These are phyloP conservation scores for Polyodon spathula DNA, from an alignment of 2,113 vertebrate species.

Conservation along the genomic window DNA sequence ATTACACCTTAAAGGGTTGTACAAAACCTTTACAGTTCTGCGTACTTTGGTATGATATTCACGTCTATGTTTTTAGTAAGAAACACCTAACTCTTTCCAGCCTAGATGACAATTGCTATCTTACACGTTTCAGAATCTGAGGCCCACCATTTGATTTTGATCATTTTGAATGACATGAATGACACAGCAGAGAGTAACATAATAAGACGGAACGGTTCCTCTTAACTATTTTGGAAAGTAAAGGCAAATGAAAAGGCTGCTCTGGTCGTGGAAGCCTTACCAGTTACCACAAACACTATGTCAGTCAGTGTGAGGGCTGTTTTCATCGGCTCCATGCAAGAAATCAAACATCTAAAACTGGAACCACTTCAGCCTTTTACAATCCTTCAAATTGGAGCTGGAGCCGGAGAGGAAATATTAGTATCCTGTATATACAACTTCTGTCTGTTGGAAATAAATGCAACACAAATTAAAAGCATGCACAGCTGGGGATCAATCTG, in stretches of 20 bases:
- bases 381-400: constrained; percentile 76
- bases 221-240: constrained; percentile 6
- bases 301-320: constrained; percentile 50
- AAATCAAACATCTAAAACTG: constrained; percentile 52
- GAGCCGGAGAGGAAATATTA: constrained; percentile 81
- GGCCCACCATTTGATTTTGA: too few species aligned
- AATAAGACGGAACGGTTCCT: not conserved
- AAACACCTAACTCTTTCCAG: too few species aligned
- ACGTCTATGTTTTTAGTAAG: too few species aligned
- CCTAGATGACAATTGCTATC: too few species aligned
- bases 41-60: too few species aligned
- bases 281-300: constrained; percentile 8
- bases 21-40: too few species aligned
- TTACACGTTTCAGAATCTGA: too few species aligned
- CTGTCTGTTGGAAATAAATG: constrained; percentile 63
- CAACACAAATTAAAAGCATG: constrained; percentile 24
- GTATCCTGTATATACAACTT: constrained; percentile 77
- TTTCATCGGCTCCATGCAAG: constrained; percentile 45
- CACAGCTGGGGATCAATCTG: constrained; percentile 18
- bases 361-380: constrained; percentile 69
- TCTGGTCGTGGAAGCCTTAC: not conserved
- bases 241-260: constrained; percentile 2
- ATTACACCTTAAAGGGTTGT: too few species aligned
- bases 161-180: not conserved
- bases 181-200: not conserved